Conservation (phyloP, 2,113 vertebrate genomes). For the Oryzias melastigma region DNA sequence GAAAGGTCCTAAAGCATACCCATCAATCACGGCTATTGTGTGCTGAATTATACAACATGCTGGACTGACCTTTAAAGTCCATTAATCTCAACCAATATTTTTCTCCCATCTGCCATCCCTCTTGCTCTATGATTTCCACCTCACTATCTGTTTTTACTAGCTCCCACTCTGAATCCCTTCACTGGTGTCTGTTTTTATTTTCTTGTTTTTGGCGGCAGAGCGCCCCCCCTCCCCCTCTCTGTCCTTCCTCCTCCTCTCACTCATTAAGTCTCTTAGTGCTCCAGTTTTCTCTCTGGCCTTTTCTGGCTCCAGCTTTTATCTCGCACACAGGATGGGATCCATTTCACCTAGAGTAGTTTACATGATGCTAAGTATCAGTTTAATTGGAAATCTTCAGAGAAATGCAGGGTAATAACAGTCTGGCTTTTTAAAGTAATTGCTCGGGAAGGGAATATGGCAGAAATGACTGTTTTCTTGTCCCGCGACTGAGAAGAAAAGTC, state of each 20-base stretch:
- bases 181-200: slow-evolving; percentile 42
- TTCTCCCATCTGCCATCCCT: slow-evolving; percentile 67
- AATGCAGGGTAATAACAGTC: slow-evolving; percentile 54
- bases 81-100: slow-evolving; percentile 76
- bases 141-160: slow-evolving; percentile 57
- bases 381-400: slow-evolving; percentile 64
- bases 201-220: slow-evolving; percentile 14
- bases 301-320: slow-evolving; percentile 54
- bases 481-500: too few species aligned
- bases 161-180: slow-evolving; percentile 27
- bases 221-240: slow-evolving; percentile 17
- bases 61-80: slow-evolving; percentile 78
- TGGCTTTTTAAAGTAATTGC: slow-evolving; percentile 58
- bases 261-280: slow-evolving; percentile 45
- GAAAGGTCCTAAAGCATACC: slow-evolving; percentile 66
- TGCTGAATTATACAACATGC: slow-evolving; percentile 77
- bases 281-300: slow-evolving; percentile 34
- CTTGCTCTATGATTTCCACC: slow-evolving; percentile 23
- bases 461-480: slow-evolving; percentile 6
- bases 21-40: slow-evolving; percentile 76
- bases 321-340: slow-evolving; percentile 44
- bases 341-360: slow-evolving; percentile 54
- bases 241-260: slow-evolving; percentile 13
- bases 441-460: slow-evolving; percentile 29
- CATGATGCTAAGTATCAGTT: slow-evolving; percentile 47